Evolutionary conservation across 2,113 vertebrate species (phyloP), one percentile per base, ranked within the genome.

Genomic region (Panurus biarmicus): DNA sequence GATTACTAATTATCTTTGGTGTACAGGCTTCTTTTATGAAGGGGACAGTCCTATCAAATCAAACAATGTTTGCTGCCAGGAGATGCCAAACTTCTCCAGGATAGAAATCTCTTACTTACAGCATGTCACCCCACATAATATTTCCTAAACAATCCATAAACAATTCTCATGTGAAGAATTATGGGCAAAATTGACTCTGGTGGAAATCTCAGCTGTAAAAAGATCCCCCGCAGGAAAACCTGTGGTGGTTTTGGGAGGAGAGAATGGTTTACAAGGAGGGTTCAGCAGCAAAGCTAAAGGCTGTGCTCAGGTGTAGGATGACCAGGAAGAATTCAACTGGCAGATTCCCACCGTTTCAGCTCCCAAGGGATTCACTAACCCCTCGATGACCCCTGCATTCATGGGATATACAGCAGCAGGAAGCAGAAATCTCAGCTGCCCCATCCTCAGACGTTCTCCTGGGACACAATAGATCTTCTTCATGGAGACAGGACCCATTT

Each of bases 121-220:
- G 66, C 38, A 60, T 14, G 36, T 20, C 69, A 53, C 12, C 19
- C 48, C 66, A 56, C 26, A 6, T 21, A 29, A 61, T 29, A 36
- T 14, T 85, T 69, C 57, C 71, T 65, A 60, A 93, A 57, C 53
- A 57, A 85, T 4, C 78, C 66, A 85, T 87, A 75, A 89, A 91
- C 42, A 48, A 75, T 42, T 81, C 26, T 40, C 13, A 14, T 0
- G 5, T 56, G 40, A 60, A 74, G 60, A 60, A 12, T 64, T 85
- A 40, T 0, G 7, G 61, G 15, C 44, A 60, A 64, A 64, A 75
- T 5, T 0, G 0, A 16, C 22, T 31, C 47, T 5, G 53, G 21
- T n/a, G 74, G 71, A 60, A 69, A 51, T 71, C 74, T 72, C 66
- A 74, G 31, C 44, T 47, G 47, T 1, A 28, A 33, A 50, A 73